Evolutionary conservation across 1,140 invertebrate genomes (phyloP).

Genomic region (Pseudachorutes palmiensis): DNA sequence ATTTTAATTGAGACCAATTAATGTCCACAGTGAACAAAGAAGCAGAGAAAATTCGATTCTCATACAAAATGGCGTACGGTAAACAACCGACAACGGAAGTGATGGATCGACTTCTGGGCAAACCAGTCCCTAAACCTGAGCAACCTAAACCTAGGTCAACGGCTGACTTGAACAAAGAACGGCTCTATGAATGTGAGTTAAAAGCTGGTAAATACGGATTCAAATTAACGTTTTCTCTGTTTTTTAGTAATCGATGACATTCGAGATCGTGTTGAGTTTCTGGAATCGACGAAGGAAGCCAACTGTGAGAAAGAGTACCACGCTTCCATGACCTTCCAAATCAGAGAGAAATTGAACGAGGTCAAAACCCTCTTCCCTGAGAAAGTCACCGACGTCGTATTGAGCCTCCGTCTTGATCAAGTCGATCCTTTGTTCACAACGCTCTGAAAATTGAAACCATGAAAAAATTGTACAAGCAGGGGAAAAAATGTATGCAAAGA

Average conservation of each 20-base stretch:
- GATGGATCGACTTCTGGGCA: background rate
- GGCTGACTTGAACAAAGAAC: background rate
- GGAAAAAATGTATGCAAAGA: no score
- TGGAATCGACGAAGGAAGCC: background rate
- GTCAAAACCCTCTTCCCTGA: background rate
- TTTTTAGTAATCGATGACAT: slow-evolving; percentile 8
- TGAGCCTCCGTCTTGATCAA: no score
- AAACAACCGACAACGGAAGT: background rate
- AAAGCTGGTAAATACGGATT: background rate
- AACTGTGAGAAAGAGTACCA: background rate
- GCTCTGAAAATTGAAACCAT: no score
- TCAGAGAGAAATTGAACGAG: background rate
- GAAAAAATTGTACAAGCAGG: no score
- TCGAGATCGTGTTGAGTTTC: background rate
- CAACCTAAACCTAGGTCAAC: background rate
- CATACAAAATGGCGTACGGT: slow-evolving; percentile 14
- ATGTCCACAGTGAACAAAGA: background rate
- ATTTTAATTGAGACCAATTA: background rate
- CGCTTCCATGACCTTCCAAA: background rate
- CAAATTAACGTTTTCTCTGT: background rate
- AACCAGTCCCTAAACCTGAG: background rate
- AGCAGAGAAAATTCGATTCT: background rate
- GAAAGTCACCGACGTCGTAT: background rate
- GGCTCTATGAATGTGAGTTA: background rate
- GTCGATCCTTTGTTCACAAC: no score